Conservation (phyloP, 2,113 vertebrate genomes). For the Xiphias gladius region DNA sequence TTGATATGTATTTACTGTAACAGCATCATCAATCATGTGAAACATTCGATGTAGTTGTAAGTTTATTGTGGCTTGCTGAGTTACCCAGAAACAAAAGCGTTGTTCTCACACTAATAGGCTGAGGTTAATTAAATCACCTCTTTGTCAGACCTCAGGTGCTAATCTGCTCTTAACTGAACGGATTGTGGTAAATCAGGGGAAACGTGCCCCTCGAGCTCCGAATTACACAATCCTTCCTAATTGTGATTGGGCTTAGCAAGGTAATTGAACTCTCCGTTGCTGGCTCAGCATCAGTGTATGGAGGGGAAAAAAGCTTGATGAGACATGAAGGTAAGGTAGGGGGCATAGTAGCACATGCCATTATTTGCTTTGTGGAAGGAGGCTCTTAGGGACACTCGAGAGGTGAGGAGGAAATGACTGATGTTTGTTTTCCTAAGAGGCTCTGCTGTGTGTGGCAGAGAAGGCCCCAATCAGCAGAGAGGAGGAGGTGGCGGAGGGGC, state of each 20-base stretch:
- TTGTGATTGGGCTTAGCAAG: conserved; percentile 77
- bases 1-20: conserved; percentile 6
- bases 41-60: not conserved
- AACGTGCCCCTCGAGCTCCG: conserved; percentile 71
- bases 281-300: conserved; percentile 31
- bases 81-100: conserved; percentile 64
- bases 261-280: conserved; percentile 71
- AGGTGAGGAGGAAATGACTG: conserved; percentile 46
- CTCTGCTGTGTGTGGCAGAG: conserved; percentile 49
- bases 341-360: conserved; percentile 66
- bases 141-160: conserved; percentile 80
- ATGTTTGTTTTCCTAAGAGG: conserved; percentile 72
- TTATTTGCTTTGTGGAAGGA: conserved; percentile 72
- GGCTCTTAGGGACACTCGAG: conserved; percentile 57
- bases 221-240: conserved; percentile 76
- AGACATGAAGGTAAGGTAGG: not conserved
- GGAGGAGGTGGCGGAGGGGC: conserved; percentile 3
- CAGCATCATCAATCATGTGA: conserved; percentile 27
- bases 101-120: conserved; percentile 68
- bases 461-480: conserved; percentile 26
- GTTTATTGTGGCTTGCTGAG: conserved; percentile 45
- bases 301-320: not conserved
- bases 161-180: conserved; percentile 82
- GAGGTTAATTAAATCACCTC: conserved; percentile 82
- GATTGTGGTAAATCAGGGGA: conserved; percentile 77